Evolutionary conservation across 1,140 invertebrate genomes (phyloP), one percentile per base, ranked within the genome.

Genomic region (Ceratina calcarata): DNA sequence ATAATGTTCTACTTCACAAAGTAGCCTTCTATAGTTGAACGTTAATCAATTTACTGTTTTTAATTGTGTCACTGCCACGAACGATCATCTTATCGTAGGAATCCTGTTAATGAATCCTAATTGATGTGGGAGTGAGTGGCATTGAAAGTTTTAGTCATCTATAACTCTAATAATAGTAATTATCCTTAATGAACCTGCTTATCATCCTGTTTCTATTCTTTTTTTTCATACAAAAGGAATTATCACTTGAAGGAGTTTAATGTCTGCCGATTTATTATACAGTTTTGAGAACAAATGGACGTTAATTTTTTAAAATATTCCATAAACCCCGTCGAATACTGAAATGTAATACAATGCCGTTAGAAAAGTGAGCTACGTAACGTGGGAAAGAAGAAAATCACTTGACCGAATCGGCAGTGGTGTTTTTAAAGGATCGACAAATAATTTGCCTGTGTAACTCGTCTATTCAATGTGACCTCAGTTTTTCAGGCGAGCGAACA

Each of bases 401-500:
- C 10, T 55, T 3, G 18, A 67, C 45, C n/a, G 51, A 16, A 74
- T 74, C 71, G 27, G 18, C 16, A 20, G 7, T 15, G 37, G n/a
- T 13, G 27, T 2, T 55, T 24, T 79, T 53, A 37, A 60, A 61
- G 22, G 71, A 79, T 67, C 51, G 55, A 79, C 71, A n/a, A 67
- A 74, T 66, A 73, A 74, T 79, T 79, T 60, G 71, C 78, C 24
- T 10, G 37, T 45, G 78, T 22, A 20, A 79, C 53, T 67, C 53
- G 78, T 79, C 74, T 32, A 61, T 73, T 74, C 53, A 73, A 74
- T 53, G 53, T 55, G 78, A 79, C 70, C 78, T 79, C 71, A 74
- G 78, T 79, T 79, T 79, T 79, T 74, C 78, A 79, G 53, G 70
- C 71, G 20, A 49, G 37, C 71, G 20, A 49, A 24, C 70, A 51